Conservation (phyloP, 2,888 invertebrate genomes). For the Nebria brevicollis region DNA sequence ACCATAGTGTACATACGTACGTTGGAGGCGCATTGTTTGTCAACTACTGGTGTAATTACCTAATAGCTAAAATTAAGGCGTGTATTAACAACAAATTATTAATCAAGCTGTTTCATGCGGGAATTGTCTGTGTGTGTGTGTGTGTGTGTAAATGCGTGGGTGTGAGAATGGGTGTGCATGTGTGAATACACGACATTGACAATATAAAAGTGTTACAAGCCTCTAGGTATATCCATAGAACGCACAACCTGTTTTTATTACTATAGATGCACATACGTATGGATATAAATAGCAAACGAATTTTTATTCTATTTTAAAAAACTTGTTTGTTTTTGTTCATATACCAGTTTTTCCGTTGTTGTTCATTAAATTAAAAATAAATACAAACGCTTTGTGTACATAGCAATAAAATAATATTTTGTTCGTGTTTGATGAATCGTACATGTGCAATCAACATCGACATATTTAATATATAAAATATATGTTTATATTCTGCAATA, state of each 20-base stretch:
- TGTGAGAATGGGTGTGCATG: background rate
- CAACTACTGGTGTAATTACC: constrained; percentile 37
- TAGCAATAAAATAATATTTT: background rate
- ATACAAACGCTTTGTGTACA: background rate
- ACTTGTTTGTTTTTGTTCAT: too few species aligned
- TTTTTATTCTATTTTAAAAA: background rate
- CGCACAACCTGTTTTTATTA: background rate
- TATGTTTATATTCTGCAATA: background rate
- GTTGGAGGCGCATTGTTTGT: constrained; percentile 19
- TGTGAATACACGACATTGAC: constrained; percentile 35
- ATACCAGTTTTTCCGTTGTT: background rate
- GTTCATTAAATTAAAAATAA: background rate
- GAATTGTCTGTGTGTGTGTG: constrained; percentile 37
- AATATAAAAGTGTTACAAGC: constrained; percentile 10
- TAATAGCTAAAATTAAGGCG: constrained; percentile 46
- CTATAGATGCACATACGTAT: background rate
- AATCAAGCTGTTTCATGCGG: constrained; percentile 37
- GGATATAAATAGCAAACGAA: background rate
- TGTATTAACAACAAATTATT: constrained; percentile 44
- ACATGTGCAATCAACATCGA: background rate
- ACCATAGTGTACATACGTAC: too few species aligned
- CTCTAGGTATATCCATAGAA: background rate
- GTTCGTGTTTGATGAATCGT: background rate
- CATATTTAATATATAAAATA: background rate
- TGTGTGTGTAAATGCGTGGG: constrained; percentile 21